Percentiles rank a stretch among this genome's conserved stretches.
phyloP scores from a whole-genome alignment of 2,113 vertebrate species.

The Petroica traversi region DNA sequence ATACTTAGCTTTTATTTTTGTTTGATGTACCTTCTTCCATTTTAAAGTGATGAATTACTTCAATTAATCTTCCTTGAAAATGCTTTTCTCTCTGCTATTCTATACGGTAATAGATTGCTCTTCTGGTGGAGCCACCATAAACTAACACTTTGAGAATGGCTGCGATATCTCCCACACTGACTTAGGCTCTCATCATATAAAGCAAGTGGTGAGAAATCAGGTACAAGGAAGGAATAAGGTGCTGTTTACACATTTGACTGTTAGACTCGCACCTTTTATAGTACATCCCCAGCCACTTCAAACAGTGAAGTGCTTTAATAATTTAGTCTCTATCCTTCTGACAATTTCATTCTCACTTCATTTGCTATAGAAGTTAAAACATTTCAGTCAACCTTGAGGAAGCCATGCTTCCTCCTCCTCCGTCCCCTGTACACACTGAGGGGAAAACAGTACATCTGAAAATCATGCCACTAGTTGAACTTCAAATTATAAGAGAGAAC shows the following conservation, averaged over 20 bases:
- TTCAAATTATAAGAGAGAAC: not conserved
- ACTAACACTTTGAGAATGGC: slow-evolving; percentile 8
- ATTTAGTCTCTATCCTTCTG: slow-evolving; percentile 61
- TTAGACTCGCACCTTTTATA: slow-evolving; percentile 58
- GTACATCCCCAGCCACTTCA: slow-evolving; percentile 48
- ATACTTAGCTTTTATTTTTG: slow-evolving; percentile 37
- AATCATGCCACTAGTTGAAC: slow-evolving; percentile 6
- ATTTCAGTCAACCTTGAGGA: slow-evolving; percentile 63
- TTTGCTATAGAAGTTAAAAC: slow-evolving; percentile 70
- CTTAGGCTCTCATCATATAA: slow-evolving; percentile 21
- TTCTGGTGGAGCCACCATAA: slow-evolving; percentile 7
- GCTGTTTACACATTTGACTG: slow-evolving; percentile 59
- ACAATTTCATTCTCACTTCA: slow-evolving; percentile 75
- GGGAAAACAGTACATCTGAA: not conserved
- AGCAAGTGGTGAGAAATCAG: slow-evolving; percentile 52
- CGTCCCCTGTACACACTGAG: rapidly evolving
- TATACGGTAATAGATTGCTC: slow-evolving; percentile 1
- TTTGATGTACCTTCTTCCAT: slow-evolving; percentile 39
- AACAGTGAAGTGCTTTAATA: slow-evolving; percentile 43
- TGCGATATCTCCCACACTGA: slow-evolving; percentile 19
- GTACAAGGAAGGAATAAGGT: slow-evolving; percentile 43
- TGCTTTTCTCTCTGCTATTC: slow-evolving; percentile 5
- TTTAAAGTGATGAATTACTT: slow-evolving; percentile 40
- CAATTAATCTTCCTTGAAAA: slow-evolving; percentile 59
- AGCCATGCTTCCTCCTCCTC: slow-evolving; percentile 15